Percentiles rank a stretch among this genome's conserved stretches.
These are phyloP conservation scores for Galleria mellonella DNA, from an alignment of 1,140 invertebrate genomes.

Conservation along the genomic window DNA sequence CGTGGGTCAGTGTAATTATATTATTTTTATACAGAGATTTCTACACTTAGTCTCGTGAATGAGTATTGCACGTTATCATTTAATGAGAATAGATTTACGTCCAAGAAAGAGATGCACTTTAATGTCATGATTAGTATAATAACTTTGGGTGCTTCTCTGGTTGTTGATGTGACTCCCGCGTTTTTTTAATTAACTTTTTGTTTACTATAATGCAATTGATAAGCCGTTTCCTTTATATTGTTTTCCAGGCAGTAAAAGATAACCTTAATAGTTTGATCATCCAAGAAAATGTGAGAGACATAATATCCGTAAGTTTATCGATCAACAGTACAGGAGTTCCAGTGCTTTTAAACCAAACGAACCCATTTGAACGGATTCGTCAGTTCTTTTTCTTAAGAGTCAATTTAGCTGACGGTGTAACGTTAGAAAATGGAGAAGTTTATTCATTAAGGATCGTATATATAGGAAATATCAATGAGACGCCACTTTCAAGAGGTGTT, in stretches of 20 bases:
- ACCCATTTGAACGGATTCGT: slow-evolving; percentile 36
- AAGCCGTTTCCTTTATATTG: not conserved
- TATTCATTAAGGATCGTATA: slow-evolving; percentile 40
- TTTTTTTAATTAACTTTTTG: too few species aligned
- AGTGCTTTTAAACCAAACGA: slow-evolving; percentile 17
- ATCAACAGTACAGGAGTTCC: slow-evolving; percentile 13
- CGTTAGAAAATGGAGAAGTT: slow-evolving; percentile 24
- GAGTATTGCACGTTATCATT: too few species aligned
- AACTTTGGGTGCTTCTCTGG: too few species aligned
- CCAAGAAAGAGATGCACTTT: too few species aligned
- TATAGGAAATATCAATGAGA: slow-evolving; percentile 60
- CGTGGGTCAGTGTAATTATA: too few species aligned
- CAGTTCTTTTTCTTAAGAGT: slow-evolving; percentile 49
- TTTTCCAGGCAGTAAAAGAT: slow-evolving; percentile 36
- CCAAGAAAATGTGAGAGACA: slow-evolving; percentile 55
- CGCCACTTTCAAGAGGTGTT: slow-evolving; percentile 54
- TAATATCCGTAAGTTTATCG: slow-evolving; percentile 27
- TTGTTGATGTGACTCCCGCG: too few species aligned
- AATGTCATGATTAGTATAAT: too few species aligned
- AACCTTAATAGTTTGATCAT: slow-evolving; percentile 29
- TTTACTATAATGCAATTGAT: too few species aligned
- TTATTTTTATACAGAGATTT: too few species aligned
- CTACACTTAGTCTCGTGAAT: too few species aligned
- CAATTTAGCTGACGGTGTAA: slow-evolving; percentile 33
- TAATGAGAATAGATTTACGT: too few species aligned